Base-by-base conservation (phyloP, 2,888 invertebrate species). In the Sphecodes monilicornis region DNA sequence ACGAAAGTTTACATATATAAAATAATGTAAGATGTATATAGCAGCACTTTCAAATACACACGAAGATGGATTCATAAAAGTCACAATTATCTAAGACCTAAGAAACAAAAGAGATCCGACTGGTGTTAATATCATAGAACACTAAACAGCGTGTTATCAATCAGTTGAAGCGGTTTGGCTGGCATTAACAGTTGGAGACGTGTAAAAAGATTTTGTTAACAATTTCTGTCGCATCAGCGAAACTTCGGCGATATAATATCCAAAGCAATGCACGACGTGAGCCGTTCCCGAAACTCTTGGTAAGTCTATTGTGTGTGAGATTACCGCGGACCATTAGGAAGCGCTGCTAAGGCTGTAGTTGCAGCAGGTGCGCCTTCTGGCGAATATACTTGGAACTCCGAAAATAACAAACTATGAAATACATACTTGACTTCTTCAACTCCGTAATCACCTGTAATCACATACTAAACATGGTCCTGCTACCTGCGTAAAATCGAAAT, bases 211-310 rank as follows among this genome's bases (percentile, higher is more conserved):
- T 22, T 64, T 64, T 36, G 64, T 64, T 64, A 22, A 10, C 32
- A 64, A 64, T 64, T 64, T 36, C 64, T 36, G 32, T 10, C 64
- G 64, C 64, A 41, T 57, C 73, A 16, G 57, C 26, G 39, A 57
- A 73, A 73, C 57, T 73, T 73, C 22, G 32, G 22, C 64, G 22
- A 64, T 64, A 64, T 64, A 64, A 64, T 64, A 36, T 10, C 64
- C 22, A 36, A 22, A 10, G 22, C 64, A 32, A 64, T 64, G 64
- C 32, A 64, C 64, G 64, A 64, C 22, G 64, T 32, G 64, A 32
- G 10, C 22, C 22, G 64, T 32, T 18, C 64, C 64, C 32, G 32
- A 64, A 64, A 64, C 64, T 64, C 64, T 22, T 36, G 64, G 64
- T 36, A 64, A 64, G 64, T 64, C 64, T 22, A 64, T 64, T 64